Evolutionary conservation across 2,113 vertebrate genomes (phyloP).

Genomic region (Cavia aperea): DNA sequence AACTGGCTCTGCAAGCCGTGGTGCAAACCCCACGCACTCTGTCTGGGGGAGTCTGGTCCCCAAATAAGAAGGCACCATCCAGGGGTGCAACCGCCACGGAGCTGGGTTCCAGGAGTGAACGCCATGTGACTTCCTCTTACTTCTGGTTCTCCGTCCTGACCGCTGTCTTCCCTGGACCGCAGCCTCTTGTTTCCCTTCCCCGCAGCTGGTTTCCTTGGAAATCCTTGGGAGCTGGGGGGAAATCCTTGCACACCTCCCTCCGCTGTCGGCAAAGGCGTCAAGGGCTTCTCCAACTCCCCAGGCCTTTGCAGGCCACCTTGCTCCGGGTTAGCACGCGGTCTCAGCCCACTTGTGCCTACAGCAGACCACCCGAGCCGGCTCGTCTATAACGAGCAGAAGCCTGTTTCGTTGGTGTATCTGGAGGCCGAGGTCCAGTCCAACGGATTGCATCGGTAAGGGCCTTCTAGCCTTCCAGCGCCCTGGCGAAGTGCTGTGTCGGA

Average conservation of each 20-base stretch:
- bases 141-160: neutral
- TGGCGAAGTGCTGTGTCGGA: no score
- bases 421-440: neutral
- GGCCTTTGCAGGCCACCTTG: neutral
- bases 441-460: neutral
- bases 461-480: neutral
- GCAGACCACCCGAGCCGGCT: neutral
- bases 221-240: neutral
- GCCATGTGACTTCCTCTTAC: neutral
- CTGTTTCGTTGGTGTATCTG: neutral
- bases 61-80: neutral
- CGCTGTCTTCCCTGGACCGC: neutral
- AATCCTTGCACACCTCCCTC: neutral
- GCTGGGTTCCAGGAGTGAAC: neutral
- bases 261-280: neutral
- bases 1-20: neutral
- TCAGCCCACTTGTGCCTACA: neutral
- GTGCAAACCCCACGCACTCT: neutral
- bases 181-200: neutral
- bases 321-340: neutral
- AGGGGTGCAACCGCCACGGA: neutral
- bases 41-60: neutral
- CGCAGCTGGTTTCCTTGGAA: neutral
- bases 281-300: neutral
- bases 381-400: neutral